phyloP scores from a whole-genome alignment of 2,888 invertebrate genomes.

The Polymixis lichenea region DNA sequence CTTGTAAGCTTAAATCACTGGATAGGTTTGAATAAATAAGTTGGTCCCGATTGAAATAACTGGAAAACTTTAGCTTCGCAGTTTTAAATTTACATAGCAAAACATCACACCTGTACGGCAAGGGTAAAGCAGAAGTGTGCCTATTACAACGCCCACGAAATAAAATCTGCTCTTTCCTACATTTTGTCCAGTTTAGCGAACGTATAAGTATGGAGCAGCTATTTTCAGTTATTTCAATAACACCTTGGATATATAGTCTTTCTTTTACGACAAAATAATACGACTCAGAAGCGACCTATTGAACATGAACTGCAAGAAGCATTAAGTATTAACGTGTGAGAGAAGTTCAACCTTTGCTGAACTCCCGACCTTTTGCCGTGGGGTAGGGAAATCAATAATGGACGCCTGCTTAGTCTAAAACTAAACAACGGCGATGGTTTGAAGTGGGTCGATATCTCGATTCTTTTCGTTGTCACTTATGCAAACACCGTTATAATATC shows the following conservation, averaged over 20 bases:
- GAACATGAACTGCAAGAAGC: neutral
- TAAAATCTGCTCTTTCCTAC: neutral
- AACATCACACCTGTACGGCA: neutral
- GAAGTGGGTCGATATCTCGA: slow-evolving; percentile 3
- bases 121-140: neutral
- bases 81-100: neutral
- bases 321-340: neutral
- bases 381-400: slow-evolving; percentile 15
- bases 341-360: neutral
- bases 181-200: neutral
- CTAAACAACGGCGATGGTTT: neutral
- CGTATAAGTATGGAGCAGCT: neutral
- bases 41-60: neutral
- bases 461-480: neutral
- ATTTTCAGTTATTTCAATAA: neutral
- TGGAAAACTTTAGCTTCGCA: neutral
- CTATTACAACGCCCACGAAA: neutral
- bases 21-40: neutral
- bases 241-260: neutral
- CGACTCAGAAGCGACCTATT: neutral
- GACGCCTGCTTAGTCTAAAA: neutral
- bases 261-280: neutral
- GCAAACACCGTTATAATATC: neutral
- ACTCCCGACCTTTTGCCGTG: slow-evolving; percentile 1
- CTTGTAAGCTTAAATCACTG: neutral